Percentiles rank a stretch among this genome's conserved stretches.
Evolutionary conservation across 2,113 vertebrate species (phyloP).

Genomic region (Mola mola): DNA sequence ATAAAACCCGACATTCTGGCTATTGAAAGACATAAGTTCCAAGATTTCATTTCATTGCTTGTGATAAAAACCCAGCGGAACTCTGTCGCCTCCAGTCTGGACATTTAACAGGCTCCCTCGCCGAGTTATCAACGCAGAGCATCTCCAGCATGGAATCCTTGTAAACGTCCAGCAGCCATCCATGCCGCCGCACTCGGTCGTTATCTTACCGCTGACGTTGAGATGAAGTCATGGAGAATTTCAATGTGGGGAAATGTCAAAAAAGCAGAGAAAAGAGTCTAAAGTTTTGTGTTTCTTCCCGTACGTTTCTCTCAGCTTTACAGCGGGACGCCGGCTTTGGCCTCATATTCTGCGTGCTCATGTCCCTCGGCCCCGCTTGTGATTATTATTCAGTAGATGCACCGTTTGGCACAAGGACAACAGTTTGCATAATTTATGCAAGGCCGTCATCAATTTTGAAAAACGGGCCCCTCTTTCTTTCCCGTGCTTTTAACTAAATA

Average conservation of each 20-base stretch:
- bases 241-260: too few relatives aligned
- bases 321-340: conserved; percentile 55
- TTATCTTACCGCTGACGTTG: too few relatives aligned
- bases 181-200: conserved; percentile 34
- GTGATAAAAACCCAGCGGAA: conserved; percentile 47
- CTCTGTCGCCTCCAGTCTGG: conserved; percentile 25
- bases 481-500: conserved; percentile 81
- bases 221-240: too few relatives aligned
- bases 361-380: conserved; percentile 69
- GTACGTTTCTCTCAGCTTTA: conserved; percentile 19
- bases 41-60: conserved; percentile 5
- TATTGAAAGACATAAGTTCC: conserved; percentile 14
- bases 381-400: conserved; percentile 83
- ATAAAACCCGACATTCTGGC: too few relatives aligned
- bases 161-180: conserved; percentile 50
- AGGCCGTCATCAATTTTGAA: conserved; percentile 84
- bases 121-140: conserved; percentile 38
- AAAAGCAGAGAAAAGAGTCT: background rate
- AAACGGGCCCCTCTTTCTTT: conserved; percentile 75
- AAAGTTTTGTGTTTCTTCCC: conserved; percentile 4
- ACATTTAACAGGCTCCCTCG: conserved; percentile 54
- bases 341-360: conserved; percentile 63
- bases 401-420: conserved; percentile 83
- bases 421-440: conserved; percentile 88
- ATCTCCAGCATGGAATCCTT: conserved; percentile 35